Evolutionary conservation across 2,113 vertebrate genomes (phyloP).

Genomic region (Grallaria varia): DNA sequence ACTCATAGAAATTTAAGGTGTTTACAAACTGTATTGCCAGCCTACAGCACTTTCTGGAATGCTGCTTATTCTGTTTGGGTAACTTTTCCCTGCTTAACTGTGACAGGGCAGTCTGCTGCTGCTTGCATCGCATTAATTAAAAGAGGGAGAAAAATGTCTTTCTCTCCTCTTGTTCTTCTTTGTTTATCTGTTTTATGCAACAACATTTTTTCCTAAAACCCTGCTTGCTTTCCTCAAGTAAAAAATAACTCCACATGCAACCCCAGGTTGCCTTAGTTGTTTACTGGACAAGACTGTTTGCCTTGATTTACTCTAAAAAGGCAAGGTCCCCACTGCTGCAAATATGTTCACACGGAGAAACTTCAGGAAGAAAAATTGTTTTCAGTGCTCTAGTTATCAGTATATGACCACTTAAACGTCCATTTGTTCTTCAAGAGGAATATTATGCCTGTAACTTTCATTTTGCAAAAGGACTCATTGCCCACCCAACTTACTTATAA

Average conservation of each 20-base stretch:
- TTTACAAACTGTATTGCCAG: slow-evolving; percentile 1
- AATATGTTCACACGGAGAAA: not conserved
- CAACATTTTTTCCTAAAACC: not conserved
- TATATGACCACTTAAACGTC: not conserved
- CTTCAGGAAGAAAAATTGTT: not conserved
- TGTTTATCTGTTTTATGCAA: not conserved
- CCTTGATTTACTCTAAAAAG: not conserved
- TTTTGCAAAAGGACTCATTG: not conserved
- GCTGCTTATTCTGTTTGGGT: not conserved
- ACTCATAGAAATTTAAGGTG: slow-evolving; percentile 48
- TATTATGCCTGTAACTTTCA: not conserved
- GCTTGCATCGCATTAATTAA: not conserved
- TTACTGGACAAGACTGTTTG: not conserved
- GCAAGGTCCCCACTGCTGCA: not conserved
- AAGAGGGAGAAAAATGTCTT: fast-evolving
- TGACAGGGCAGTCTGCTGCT: not conserved
- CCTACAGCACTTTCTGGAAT: not conserved
- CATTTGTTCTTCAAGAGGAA: not conserved
- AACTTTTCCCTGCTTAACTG: not conserved
- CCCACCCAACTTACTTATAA: not conserved
- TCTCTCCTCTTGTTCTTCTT: not conserved
- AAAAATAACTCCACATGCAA: not conserved
- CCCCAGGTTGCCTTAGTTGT: not conserved
- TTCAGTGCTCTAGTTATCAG: not conserved
- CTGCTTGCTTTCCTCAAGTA: not conserved